Evolutionary conservation across 2,888 invertebrate genomes (phyloP).

Genomic region (Rhogogaster chlorosoma): DNA sequence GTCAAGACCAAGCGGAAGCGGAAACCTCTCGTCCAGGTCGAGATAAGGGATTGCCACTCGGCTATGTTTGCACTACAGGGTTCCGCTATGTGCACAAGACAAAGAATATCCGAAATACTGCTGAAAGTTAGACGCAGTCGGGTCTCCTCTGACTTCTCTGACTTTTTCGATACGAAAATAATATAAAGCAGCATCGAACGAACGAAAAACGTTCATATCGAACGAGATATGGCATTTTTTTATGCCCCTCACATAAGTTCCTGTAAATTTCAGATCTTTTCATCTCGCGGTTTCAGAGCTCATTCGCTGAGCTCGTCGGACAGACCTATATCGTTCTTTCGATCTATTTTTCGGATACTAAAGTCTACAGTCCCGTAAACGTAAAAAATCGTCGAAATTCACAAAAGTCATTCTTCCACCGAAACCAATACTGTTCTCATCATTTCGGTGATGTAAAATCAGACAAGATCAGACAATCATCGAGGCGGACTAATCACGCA

Average conservation of each 20-base stretch:
- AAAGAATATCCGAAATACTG: background rate
- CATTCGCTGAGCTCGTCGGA: too few relatives aligned
- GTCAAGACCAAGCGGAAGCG: slow-evolving; percentile 14
- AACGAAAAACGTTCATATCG: background rate
- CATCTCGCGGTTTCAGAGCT: too few relatives aligned
- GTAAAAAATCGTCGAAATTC: background rate
- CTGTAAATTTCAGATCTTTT: too few relatives aligned
- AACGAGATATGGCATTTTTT: too few relatives aligned
- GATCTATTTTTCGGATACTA: too few relatives aligned
- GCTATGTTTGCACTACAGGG: background rate
- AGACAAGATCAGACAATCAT: background rate
- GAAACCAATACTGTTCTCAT: background rate
- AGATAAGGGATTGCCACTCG: background rate
- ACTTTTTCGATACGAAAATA: too few relatives aligned
- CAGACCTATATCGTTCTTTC: too few relatives aligned
- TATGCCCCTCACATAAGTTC: too few relatives aligned
- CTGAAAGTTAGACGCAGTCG: too few relatives aligned
- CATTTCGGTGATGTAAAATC: background rate
- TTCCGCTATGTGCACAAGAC: background rate
- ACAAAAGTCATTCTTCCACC: background rate
- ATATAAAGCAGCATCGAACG: background rate
- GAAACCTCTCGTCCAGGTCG: slow-evolving; percentile 1
- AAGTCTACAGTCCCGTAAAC: too few relatives aligned
- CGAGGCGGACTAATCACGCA: background rate
- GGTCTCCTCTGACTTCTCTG: too few relatives aligned